These are phyloP conservation scores for Poecilobothrus nobilitatus DNA, from an alignment of 2,888 invertebrate species.

Conservation along the genomic window DNA sequence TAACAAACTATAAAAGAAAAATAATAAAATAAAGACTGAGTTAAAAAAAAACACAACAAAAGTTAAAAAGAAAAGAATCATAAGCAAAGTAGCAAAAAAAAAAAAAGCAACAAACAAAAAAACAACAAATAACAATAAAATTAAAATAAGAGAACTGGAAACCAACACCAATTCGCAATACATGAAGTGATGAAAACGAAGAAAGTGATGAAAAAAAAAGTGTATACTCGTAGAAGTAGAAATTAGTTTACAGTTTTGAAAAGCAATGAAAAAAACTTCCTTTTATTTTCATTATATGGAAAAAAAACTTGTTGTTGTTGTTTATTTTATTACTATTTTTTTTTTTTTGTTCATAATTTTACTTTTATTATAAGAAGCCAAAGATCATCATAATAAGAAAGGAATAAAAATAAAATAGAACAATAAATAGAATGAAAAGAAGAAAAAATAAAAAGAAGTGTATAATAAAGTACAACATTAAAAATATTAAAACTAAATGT, in stretches of 20 bases:
- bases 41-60: no score
- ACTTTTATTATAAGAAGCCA: not conserved
- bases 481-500: no score
- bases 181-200: not conserved
- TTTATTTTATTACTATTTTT: not conserved
- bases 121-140: no score
- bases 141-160: not conserved
- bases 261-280: constrained; percentile 2
- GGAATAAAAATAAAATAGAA: not conserved
- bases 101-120: no score
- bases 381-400: not conserved
- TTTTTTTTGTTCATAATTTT: not conserved
- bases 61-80: no score
- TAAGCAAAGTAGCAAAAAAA: no score
- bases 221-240: not conserved
- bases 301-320: not conserved
- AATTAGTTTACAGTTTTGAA: constrained; percentile 2
- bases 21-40: no score
- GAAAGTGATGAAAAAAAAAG: not conserved
- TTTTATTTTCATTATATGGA: not conserved
- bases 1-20: not conserved
- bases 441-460: not conserved
- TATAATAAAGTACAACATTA: not conserved
- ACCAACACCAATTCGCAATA: not conserved
- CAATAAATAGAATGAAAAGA: not conserved